A percentile compares a stretch with the other conserved stretches of the same genome.
Conservation (phyloP, 1,140 invertebrate species). For the Andrena cerasifolii region DNA sequence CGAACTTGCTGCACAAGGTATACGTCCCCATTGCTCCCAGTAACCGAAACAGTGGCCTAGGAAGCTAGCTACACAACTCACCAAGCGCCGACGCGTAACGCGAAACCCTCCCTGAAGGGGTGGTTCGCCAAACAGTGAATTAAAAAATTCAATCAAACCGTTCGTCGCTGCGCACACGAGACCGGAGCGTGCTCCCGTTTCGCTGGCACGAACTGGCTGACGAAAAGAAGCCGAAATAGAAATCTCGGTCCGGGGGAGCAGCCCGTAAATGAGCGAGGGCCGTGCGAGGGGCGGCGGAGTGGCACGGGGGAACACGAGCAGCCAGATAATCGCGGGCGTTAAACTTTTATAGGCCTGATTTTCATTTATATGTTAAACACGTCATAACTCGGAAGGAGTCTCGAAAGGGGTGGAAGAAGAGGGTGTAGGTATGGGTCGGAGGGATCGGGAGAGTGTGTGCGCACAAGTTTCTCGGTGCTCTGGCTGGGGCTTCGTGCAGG, state of each 20-base stretch:
- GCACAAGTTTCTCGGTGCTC: slow-evolving; percentile 7
- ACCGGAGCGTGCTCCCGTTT: slow-evolving; percentile 9
- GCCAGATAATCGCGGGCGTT: slow-evolving; percentile 70
- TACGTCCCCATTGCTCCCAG: too few relatives aligned
- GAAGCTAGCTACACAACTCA: too few relatives aligned
- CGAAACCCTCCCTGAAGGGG: too few relatives aligned
- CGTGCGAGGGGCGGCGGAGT: slow-evolving; percentile 1
- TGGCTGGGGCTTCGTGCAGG: slow-evolving; percentile 44
- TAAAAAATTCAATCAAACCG: too few relatives aligned
- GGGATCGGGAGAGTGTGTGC: not conserved
- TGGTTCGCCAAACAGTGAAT: too few relatives aligned
- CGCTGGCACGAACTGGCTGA: slow-evolving; percentile 14
- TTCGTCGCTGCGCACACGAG: too few relatives aligned
- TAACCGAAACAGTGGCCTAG: too few relatives aligned
- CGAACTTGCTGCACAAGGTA: slow-evolving; percentile 22
- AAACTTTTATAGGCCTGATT: slow-evolving; percentile 77
- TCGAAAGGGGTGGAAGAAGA: not conserved
- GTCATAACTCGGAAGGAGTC: slow-evolving; percentile 60
- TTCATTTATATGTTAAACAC: slow-evolving; percentile 80
- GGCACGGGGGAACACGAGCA: slow-evolving; percentile 32
- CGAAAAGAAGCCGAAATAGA: slow-evolving; percentile 70
- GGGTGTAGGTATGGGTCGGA: not conserved
- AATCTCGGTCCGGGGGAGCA: slow-evolving; percentile 66
- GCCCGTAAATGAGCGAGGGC: slow-evolving; percentile 55
- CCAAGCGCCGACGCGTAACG: too few relatives aligned